Conservation (phyloP, 1,140 invertebrate species). For the Ooceraea biroi region DNA sequence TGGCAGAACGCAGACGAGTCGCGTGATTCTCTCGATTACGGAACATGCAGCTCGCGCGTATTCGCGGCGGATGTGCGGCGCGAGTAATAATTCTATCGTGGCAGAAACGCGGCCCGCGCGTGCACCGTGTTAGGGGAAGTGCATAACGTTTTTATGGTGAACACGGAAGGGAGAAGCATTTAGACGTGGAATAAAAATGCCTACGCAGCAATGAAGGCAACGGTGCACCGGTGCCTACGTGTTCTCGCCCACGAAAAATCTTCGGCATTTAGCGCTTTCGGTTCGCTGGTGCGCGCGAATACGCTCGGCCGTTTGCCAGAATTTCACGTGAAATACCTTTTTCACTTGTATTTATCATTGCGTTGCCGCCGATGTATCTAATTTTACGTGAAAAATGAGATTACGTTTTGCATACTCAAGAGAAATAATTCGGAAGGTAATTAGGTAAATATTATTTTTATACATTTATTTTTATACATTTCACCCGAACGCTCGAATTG, state of each 20-base stretch:
- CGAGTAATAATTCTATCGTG: constrained; percentile 29
- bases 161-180: constrained; percentile 31
- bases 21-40: constrained; percentile 8
- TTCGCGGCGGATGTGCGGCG: constrained; percentile 25
- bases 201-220: constrained; percentile 29
- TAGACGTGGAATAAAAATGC: constrained; percentile 38
- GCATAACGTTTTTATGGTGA: constrained; percentile 23
- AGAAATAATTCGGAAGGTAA: constrained; percentile 17
- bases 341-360: constrained; percentile 16
- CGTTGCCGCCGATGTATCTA: background rate
- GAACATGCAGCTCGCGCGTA: background rate
- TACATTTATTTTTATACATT: background rate
- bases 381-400: constrained; percentile 20
- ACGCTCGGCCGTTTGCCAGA: background rate
- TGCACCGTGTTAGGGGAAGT: background rate
- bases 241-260: constrained; percentile 40
- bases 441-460: constrained; percentile 26
- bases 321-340: constrained; percentile 27
- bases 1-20: constrained; percentile 30
- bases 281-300: constrained; percentile 2
- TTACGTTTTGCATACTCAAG: background rate
- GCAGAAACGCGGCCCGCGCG: background rate
- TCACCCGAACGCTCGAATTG: constrained; percentile 26
- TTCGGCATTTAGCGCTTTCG: constrained; percentile 45
- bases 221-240: constrained; percentile 12